Base-by-base conservation (phyloP, 2,113 vertebrate species). In the Pycnonotus jocosus region DNA sequence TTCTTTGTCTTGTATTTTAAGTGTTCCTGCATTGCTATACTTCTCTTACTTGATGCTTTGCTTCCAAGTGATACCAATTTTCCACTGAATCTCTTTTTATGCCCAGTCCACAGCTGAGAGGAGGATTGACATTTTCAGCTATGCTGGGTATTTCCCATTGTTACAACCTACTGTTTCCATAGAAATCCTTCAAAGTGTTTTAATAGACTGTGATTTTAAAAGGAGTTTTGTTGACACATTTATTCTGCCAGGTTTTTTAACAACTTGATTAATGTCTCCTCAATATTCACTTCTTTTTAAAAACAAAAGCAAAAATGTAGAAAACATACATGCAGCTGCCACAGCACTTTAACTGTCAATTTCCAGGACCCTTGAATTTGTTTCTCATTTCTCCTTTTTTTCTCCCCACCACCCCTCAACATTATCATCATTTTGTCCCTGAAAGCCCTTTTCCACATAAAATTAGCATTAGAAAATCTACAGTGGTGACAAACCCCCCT, bases 111-210 rank as follows among this genome's bases (percentile, higher is more conserved):
- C 65, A 90, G 88, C 82, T 89, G 78, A 95, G 94, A 81, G 40
- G 51, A 79, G 78, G 78, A 95, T 33, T 96, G 57, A 86, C 68
- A 47, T 70, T 89, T 79, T 95, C 94, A 90, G 72, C 73, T 81
- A 68, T 74, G 89, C 81, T 89, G 79, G 72, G 71, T 92, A 95
- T 95, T 96, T 97, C 96, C 92, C 88, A 90, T 89, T 96, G 74
- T 78, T 93, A 93, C 69, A 93, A 74, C 81, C 40, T 95, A 64
- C 72, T 95, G 88, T 97, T 97, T 96, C 95, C 94, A 95, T 95
- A 88, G 95, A 95, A 95, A 96, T 96, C 70, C 86, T 86, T 93
- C 76, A 47, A 82, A 87, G 60, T 56, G 76, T 93, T 90, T 85
- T 71, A 84, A 87, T 86, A 90, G 79, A 93, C 84, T 20, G 10